Base-by-base conservation (phyloP, 2,113 vertebrate species). In the Mohoua ochrocephala region DNA sequence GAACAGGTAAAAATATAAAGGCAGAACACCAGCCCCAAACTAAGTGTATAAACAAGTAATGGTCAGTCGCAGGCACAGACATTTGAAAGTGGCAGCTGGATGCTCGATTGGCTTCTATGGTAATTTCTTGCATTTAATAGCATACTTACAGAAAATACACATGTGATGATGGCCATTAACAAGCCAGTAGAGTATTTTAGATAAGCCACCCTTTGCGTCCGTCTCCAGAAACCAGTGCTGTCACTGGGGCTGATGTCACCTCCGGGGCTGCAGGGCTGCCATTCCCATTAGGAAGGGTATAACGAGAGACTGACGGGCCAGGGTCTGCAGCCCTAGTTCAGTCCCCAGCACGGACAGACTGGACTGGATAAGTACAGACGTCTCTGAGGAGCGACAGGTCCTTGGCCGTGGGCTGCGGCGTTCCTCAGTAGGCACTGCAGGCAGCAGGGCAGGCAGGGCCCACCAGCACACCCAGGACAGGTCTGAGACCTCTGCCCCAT, bases 361-460 rank as follows among this genome's bases (percentile, higher is more conserved):
- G 1, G 52, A 21, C 23, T 41, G 41, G 45, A 0, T 64, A 21
- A 39, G 27, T 19, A 16, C 33, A 28, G 44, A 23, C 16, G 3
- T n/a, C 41, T 85, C 26, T 44, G 52, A 74, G 15, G 21, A 67
- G 21, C 0, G 0, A 16, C 37, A 28, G 39, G 35, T 61, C 53
- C 41, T 57, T 3, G 45, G 63, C 67, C 26, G 4, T 0, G 5
- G 59, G 52, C 52, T 73, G 45, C 0, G 0, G 26, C 1, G 0
- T 56, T 57, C 89, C 37, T n/a, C 50, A 47, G 39, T 11, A 37
- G 63, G 57, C 52, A 19, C 35, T 14, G 21, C 74, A 68, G 23
- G 49, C 33, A 50, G 53, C 6, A 2, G 23, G 18, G 35, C 1
- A 11, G 28, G 44, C 1, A 15, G n/a, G 53, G 33, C n/a, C 18